Conservation (phyloP, 2,113 vertebrate genomes). For the Rhinoptilus africanus region DNA sequence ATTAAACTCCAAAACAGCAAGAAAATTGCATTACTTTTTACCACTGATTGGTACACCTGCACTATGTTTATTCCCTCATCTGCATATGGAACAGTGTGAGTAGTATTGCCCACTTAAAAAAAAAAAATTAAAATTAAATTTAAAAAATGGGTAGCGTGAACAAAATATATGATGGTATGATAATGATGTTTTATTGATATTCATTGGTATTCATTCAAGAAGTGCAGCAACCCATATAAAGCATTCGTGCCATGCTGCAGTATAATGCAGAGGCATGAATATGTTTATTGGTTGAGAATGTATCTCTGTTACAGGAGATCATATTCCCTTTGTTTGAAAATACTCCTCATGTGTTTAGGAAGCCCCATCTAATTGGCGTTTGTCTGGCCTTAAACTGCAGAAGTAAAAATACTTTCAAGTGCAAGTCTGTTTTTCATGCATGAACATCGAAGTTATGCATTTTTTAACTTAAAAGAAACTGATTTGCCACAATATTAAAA, state of each 20-base stretch:
- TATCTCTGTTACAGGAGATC: background rate
- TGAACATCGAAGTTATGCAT: background rate
- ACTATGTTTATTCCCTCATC: background rate
- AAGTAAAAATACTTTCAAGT: background rate
- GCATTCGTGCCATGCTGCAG: background rate
- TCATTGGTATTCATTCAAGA: background rate
- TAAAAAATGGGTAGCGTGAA: background rate
- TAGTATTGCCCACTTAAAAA: background rate
- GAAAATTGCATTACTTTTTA: background rate
- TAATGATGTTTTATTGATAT: background rate
- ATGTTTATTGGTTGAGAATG: background rate
- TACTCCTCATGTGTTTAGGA: background rate
- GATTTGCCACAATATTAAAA: background rate
- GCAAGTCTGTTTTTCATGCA: background rate
- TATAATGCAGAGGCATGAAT: background rate
- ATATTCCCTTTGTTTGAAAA: background rate
- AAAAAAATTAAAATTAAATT: background rate
- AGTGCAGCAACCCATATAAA: background rate
- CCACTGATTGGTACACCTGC: background rate
- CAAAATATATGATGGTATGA: background rate
- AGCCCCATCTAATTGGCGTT: background rate
- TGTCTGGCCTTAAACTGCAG: background rate
- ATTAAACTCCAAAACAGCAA: background rate
- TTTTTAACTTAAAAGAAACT: background rate
- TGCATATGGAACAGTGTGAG: background rate